Percentiles rank a stretch among this genome's conserved stretches.
These are phyloP conservation scores for Melierax canorus DNA, from an alignment of 2,113 vertebrate species.

Conservation along the genomic window DNA sequence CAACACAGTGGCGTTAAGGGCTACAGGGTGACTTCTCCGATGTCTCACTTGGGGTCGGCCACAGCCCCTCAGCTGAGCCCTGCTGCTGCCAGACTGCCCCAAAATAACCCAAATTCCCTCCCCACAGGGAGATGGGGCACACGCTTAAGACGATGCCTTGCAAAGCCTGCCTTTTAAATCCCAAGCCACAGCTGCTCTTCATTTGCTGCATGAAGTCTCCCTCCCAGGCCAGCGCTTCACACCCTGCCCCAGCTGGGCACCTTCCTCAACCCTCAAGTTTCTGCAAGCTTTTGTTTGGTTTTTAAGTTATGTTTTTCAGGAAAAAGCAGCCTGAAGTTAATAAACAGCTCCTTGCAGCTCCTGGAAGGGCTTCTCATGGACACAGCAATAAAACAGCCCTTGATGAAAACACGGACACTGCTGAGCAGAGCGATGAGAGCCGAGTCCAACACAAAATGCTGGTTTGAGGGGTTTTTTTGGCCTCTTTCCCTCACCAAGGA, in stretches of 20 bases:
- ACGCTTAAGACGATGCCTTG: too few species aligned
- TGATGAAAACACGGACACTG: background rate
- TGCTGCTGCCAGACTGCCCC: background rate
- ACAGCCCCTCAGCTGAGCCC: background rate
- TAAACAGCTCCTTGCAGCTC: background rate
- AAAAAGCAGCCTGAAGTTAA: background rate
- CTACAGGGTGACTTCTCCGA: background rate
- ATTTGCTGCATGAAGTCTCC: background rate
- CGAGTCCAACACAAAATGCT: background rate
- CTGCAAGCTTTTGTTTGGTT: background rate
- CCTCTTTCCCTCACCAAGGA: background rate
- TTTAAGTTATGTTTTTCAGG: background rate
- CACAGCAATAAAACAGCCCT: background rate
- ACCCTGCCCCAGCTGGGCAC: background rate
- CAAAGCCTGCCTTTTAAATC: background rate
- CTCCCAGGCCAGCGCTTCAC: background rate
- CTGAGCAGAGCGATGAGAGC: background rate
- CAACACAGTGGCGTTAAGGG: fast-evolving
- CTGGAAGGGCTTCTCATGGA: background rate
- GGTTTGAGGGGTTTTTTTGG: background rate
- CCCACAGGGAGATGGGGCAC: fast-evolving
- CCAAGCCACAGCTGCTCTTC: background rate
- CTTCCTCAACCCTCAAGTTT: background rate
- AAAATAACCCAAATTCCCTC: background rate
- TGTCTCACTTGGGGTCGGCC: fast-evolving